These are phyloP conservation scores for Petrolisthes cinctipes DNA, from an alignment of 2,888 invertebrate genomes.

Conservation along the genomic window DNA sequence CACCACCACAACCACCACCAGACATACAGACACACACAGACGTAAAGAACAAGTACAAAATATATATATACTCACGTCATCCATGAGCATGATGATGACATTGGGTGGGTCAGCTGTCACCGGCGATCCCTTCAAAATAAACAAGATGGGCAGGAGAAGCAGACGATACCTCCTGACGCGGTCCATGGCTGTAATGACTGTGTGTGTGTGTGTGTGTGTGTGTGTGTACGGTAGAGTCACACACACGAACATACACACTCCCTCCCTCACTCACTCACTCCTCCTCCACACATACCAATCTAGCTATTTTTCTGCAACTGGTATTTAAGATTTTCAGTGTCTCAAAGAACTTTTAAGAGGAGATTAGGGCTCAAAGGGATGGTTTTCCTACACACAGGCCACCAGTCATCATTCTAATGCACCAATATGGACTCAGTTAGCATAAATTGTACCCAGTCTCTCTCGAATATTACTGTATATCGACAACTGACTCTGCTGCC, in stretches of 20 bases:
- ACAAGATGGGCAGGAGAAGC: neutral
- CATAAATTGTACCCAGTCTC: no score
- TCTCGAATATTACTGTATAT: no score
- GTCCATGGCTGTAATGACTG: neutral
- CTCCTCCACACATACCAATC: neutral
- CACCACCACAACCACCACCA: no score
- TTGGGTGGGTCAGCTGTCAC: conserved; percentile 31
- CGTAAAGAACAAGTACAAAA: no score
- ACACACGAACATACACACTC: neutral
- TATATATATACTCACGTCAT: conserved; percentile 48
- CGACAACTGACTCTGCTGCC: no score
- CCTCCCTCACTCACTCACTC: neutral
- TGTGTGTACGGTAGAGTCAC: neutral
- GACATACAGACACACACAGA: no score
- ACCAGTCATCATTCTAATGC: no score
- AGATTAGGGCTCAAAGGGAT: no score
- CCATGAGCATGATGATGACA: conserved; percentile 58
- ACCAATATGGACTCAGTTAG: no score
- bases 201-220: neutral
- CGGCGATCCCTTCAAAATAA: neutral
- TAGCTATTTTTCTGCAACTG: neutral
- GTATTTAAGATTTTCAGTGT: no score
- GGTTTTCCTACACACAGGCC: no score
- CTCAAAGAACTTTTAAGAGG: no score
- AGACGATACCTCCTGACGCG: neutral